Percentiles rank a stretch among this genome's conserved stretches.
Evolutionary conservation across 2,113 vertebrate species (phyloP).

Genomic region (Thoracochromis brauschi): DNA sequence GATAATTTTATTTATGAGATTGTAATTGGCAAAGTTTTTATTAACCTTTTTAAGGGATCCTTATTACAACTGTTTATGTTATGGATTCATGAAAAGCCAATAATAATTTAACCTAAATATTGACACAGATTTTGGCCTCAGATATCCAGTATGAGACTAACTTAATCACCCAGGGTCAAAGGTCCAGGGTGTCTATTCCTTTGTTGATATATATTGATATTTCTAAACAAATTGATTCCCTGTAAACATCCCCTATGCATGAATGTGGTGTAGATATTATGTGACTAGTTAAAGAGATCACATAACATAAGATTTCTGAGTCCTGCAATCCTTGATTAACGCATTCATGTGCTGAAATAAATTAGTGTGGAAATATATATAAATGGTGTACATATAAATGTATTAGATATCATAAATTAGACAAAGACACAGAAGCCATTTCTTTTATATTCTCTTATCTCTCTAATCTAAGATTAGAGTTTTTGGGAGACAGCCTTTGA

Average conservation of each 20-base stretch:
- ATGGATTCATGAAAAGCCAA: background rate
- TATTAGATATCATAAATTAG: background rate
- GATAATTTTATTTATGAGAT: background rate
- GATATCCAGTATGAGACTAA: background rate
- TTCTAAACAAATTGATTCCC: background rate
- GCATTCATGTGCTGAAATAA: background rate
- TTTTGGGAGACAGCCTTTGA: constrained; percentile 44
- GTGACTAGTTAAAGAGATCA: background rate
- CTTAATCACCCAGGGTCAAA: background rate
- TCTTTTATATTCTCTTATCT: background rate
- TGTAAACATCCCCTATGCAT: background rate
- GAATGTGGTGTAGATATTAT: background rate
- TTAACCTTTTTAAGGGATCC: background rate
- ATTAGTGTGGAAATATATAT: background rate
- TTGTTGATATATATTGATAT: background rate
- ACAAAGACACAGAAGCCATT: background rate
- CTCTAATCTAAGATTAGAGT: constrained; percentile 19
- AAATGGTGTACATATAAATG: background rate
- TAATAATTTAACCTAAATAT: background rate
- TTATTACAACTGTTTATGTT: background rate
- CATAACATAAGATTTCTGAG: background rate
- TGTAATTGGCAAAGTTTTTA: background rate
- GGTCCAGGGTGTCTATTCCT: background rate
- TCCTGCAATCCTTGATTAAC: background rate
- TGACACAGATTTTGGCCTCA: background rate